Evolutionary conservation across 2,888 invertebrate species (phyloP).

Genomic region (Zele albiditarsus): DNA sequence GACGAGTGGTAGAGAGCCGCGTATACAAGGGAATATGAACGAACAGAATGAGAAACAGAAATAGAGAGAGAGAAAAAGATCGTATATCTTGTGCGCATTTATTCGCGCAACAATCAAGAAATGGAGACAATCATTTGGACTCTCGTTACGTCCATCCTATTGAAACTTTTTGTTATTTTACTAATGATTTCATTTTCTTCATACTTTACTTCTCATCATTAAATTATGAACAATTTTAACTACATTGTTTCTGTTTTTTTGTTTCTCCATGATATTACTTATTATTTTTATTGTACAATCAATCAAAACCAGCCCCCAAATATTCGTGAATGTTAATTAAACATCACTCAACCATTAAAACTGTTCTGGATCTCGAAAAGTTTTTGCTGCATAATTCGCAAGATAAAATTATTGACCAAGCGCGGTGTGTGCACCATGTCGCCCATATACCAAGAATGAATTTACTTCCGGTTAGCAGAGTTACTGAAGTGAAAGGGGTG

Average conservation of each 20-base stretch:
- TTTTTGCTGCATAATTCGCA: conserved; percentile 28
- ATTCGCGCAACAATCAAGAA: background rate
- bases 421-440: background rate
- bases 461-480: conserved; percentile 8
- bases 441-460: background rate
- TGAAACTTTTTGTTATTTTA: background rate
- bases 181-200: background rate
- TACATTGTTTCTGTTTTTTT: background rate
- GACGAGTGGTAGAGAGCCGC: conserved; percentile 21
- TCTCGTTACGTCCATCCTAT: background rate
- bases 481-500: conserved; percentile 10
- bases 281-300: background rate
- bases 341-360: background rate
- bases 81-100: conserved; percentile 29
- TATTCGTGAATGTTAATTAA: background rate
- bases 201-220: too few relatives aligned
- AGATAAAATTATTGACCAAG: conserved; percentile 24
- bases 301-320: background rate
- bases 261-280: background rate
- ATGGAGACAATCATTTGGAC: conserved; percentile 3
- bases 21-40: background rate
- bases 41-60: background rate
- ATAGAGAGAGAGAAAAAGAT: conserved; percentile 35
- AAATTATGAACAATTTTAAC: background rate
- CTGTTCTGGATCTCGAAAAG: background rate